Evolutionary conservation across 1,140 invertebrate genomes (phyloP).

Genomic region (Pararge aegeria): DNA sequence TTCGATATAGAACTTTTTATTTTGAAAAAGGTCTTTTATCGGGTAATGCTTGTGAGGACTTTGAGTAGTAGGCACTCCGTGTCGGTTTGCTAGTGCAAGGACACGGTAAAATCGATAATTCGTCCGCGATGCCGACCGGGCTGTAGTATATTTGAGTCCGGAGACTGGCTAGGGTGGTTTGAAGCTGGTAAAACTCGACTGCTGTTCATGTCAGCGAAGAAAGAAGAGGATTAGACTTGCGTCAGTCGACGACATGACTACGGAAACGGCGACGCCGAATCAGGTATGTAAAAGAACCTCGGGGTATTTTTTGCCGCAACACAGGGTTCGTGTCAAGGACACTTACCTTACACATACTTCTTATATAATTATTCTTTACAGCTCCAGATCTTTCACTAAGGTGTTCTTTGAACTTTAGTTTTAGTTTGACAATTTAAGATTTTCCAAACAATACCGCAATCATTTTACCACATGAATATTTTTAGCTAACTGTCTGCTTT

Average conservation of each 20-base stretch:
- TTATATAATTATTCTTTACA: conserved; percentile 17
- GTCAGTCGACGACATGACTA: conserved; percentile 58
- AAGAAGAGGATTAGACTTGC: conserved; percentile 54
- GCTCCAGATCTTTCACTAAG: neutral
- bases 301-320: conserved; percentile 37
- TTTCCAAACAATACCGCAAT: too few relatives aligned
- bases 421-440: neutral
- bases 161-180: conserved; percentile 32
- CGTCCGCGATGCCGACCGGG: conserved; percentile 40
- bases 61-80: conserved; percentile 12
- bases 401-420: neutral
- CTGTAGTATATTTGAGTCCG: conserved; percentile 34
- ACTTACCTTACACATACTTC: conserved; percentile 18
- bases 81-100: conserved; percentile 41
- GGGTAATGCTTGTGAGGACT: conserved; percentile 40
- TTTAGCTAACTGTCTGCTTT: neutral
- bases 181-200: conserved; percentile 48
- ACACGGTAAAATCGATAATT: conserved; percentile 57
- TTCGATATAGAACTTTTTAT: conserved; percentile 13
- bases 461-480: too few relatives aligned
- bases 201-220: conserved; percentile 60
- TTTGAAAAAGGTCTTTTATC: conserved; percentile 20
- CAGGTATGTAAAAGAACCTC: conserved; percentile 55
- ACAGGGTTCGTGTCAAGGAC: conserved; percentile 48
- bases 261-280: conserved; percentile 69